Conservation (phyloP, 1,140 invertebrate genomes). For the Holotrichia oblita region DNA sequence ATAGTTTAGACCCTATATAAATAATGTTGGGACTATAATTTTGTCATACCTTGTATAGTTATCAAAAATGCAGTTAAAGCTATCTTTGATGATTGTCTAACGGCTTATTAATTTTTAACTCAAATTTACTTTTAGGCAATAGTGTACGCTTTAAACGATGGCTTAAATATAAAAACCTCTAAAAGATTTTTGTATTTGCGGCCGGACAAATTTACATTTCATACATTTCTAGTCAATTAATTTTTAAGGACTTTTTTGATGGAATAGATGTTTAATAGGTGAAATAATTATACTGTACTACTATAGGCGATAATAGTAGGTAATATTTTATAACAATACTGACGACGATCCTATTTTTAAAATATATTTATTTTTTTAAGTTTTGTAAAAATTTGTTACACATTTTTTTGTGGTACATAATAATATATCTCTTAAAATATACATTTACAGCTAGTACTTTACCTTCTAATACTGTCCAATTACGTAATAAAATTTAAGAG, state of each 20-base stretch:
- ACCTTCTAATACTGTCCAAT: slow-evolving; percentile 39
- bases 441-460: slow-evolving; percentile 36
- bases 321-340: neutral
- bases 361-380: slow-evolving; percentile 40
- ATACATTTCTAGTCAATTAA: neutral
- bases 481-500: neutral
- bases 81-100: no score
- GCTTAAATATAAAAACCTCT: neutral
- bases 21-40: no score
- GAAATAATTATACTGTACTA: neutral
- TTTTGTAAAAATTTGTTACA: slow-evolving; percentile 34
- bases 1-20: no score
- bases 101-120: no score
- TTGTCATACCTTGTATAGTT: no score
- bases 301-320: neutral
- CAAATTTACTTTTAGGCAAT: no score
- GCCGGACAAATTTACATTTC: neutral
- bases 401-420: slow-evolving; percentile 21
- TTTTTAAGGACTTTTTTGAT: neutral
- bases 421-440: slow-evolving; percentile 39
- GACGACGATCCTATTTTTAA: slow-evolving; percentile 20
- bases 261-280: no score
- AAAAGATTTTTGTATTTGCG: neutral
- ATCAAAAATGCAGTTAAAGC: no score
- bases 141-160: neutral